A percentile compares a stretch with the other conserved stretches of the same genome.
Conservation (phyloP, 2,888 invertebrate genomes). For the Drosophila melanosoma region DNA sequence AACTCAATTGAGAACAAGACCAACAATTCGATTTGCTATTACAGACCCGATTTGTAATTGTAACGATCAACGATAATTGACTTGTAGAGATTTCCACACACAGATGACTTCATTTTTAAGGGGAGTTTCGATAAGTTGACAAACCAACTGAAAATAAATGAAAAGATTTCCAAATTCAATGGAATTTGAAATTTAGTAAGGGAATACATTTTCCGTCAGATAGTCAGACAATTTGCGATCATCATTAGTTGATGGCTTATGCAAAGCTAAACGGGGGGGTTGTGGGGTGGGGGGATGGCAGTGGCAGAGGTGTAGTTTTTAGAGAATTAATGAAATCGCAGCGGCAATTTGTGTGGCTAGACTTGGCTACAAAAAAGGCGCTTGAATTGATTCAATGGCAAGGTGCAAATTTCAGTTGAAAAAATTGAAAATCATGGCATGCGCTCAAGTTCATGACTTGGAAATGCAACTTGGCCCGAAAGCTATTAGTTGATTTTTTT, state of each 20-base stretch:
- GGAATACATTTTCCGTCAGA: not conserved
- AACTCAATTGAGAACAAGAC: conserved; percentile 34
- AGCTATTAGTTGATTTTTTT: conserved; percentile 58
- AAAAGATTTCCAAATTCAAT: not conserved
- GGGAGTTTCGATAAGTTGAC: not conserved
- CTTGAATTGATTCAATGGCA: conserved; percentile 32
- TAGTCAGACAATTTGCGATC: conserved; percentile 3
- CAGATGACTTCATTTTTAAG: conserved; percentile 19
- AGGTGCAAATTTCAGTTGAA: conserved; percentile 25
- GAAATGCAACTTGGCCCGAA: conserved; percentile 56
- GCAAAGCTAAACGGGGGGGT: not conserved
- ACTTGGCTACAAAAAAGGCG: conserved; percentile 7
- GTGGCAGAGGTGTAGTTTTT: not conserved
- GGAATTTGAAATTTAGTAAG: not conserved
- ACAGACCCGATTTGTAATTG: conserved; percentile 42
- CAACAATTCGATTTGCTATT: conserved; percentile 64
- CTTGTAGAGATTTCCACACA: conserved; percentile 30
- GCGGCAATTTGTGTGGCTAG: conserved; percentile 18
- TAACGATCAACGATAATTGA: conserved; percentile 54
- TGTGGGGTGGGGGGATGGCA: not conserved
- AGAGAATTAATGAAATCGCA: conserved; percentile 5
- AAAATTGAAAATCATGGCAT: conserved; percentile 33
- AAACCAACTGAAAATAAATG: not conserved
- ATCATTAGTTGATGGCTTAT: conserved; percentile 32
- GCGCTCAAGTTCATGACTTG: conserved; percentile 62